A percentile compares a stretch with the other conserved stretches of the same genome.
Conservation (phyloP, 2,113 vertebrate species). For the Trichomycterus rosablanca region DNA sequence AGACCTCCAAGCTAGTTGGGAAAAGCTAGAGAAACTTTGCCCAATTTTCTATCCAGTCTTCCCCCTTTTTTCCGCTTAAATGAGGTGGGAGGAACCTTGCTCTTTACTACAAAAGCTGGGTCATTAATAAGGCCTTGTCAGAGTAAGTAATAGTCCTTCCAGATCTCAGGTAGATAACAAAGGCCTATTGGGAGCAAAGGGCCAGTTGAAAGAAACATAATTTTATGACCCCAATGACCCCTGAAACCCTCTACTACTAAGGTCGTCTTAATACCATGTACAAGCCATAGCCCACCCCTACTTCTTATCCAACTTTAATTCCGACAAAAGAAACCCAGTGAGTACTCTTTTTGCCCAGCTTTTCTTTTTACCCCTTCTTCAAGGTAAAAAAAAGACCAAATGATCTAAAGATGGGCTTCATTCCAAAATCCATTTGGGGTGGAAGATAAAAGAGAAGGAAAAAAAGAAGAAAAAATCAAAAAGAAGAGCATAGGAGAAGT, state of each 20-base stretch:
- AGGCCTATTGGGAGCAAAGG: slow-evolving; percentile 53
- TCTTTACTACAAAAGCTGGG: slow-evolving; percentile 55
- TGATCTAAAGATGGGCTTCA: slow-evolving; percentile 59
- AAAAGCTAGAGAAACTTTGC: slow-evolving; percentile 56
- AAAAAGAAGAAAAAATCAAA: slow-evolving; percentile 60
- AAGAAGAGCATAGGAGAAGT: slow-evolving; percentile 61
- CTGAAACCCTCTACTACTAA: slow-evolving; percentile 23
- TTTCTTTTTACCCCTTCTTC: slow-evolving; percentile 46
- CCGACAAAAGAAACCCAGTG: slow-evolving; percentile 69
- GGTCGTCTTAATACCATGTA: slow-evolving; percentile 57
- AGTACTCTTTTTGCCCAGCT: slow-evolving; percentile 55
- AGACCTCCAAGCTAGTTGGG: slow-evolving; percentile 56
- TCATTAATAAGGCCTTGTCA: slow-evolving; percentile 68
- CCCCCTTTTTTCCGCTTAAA: slow-evolving; percentile 54
- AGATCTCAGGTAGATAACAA: slow-evolving; percentile 72
- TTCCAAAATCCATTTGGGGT: slow-evolving; percentile 57
- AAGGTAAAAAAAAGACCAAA: slow-evolving; percentile 64
- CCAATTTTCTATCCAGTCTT: slow-evolving; percentile 54
- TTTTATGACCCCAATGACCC: slow-evolving; percentile 51
- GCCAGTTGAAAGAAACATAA: slow-evolving; percentile 48
- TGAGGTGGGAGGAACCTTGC: slow-evolving; percentile 61
- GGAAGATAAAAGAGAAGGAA: slow-evolving; percentile 58
- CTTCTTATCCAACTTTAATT: slow-evolving; percentile 55
- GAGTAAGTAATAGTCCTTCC: too few species aligned
- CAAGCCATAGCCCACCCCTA: slow-evolving; percentile 47